These are phyloP conservation scores for Hirudo medicinalis DNA, from an alignment of 1,140 invertebrate species.

Conservation along the genomic window DNA sequence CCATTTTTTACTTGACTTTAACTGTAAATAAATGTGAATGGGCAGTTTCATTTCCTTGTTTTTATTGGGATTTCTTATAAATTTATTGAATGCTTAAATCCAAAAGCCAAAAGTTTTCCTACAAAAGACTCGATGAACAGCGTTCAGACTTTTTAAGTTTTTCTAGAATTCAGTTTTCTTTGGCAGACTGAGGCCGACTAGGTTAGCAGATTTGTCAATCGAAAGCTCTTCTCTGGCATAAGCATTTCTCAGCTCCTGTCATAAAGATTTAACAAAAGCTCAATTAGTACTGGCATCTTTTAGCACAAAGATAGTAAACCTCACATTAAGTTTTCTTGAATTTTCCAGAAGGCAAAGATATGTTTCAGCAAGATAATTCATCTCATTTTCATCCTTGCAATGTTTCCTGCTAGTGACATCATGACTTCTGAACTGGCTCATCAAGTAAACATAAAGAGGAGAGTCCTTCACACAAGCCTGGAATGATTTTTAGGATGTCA, in stretches of 20 bases:
- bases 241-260: neutral
- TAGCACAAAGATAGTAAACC: neutral
- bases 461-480: slow-evolving; percentile 13
- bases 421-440: slow-evolving; percentile 2
- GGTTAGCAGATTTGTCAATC: slow-evolving; percentile 14
- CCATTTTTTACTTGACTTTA: too few species aligned
- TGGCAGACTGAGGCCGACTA: slow-evolving; percentile 12
- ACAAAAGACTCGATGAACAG: too few species aligned
- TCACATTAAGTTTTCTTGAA: slow-evolving; percentile 14
- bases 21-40: too few species aligned
- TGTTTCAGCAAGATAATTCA: slow-evolving; percentile 11
- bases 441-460: slow-evolving; percentile 1
- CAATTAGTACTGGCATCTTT: neutral
- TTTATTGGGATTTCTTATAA: too few species aligned
- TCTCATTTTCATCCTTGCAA: slow-evolving; percentile 13
- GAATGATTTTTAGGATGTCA: neutral
- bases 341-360: slow-evolving; percentile 14
- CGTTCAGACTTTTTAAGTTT: too few species aligned
- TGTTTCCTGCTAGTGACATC: slow-evolving; percentile 9
- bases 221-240: slow-evolving; percentile 10
- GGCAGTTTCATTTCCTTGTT: too few species aligned
- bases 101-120: too few species aligned
- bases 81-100: too few species aligned
- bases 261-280: neutral
- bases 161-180: neutral